Percentiles rank a stretch among this genome's conserved stretches.
These are phyloP conservation scores for Macrobrachium nipponense DNA, from an alignment of 1,140 invertebrate species.

Conservation along the genomic window DNA sequence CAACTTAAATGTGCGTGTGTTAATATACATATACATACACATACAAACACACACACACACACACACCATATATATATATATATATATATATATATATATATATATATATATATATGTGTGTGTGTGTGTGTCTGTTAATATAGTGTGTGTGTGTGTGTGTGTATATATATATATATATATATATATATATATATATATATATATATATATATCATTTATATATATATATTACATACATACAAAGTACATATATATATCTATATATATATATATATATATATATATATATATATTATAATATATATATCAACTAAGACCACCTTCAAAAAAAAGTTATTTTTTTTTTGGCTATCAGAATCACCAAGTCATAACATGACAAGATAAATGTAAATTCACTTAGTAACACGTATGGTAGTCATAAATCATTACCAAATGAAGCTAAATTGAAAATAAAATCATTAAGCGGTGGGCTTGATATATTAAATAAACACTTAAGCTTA, in stretches of 20 bases:
- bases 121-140: no score
- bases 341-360: background rate
- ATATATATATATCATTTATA: no score
- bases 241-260: slow-evolving; percentile 10
- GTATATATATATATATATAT: no score
- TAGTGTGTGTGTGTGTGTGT: no score
- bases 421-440: no score
- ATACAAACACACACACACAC: background rate
- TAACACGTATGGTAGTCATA: background rate
- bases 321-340: background rate
- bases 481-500: no score
- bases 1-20: no score
- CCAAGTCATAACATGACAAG: background rate
- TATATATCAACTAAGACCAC: slow-evolving; percentile 3
- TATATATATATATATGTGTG: slow-evolving; percentile 28
- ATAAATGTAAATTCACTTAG: background rate
- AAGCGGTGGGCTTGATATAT: no score
- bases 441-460: no score
- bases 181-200: no score
- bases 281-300: slow-evolving; percentile 28
- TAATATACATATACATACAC: background rate
- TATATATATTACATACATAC: no score
- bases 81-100: slow-evolving; percentile 28
- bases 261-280: slow-evolving; percentile 28
- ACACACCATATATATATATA: slow-evolving; percentile 25